Conservation (phyloP, 2,888 invertebrate species). For the Phlogophora meticulosa region DNA sequence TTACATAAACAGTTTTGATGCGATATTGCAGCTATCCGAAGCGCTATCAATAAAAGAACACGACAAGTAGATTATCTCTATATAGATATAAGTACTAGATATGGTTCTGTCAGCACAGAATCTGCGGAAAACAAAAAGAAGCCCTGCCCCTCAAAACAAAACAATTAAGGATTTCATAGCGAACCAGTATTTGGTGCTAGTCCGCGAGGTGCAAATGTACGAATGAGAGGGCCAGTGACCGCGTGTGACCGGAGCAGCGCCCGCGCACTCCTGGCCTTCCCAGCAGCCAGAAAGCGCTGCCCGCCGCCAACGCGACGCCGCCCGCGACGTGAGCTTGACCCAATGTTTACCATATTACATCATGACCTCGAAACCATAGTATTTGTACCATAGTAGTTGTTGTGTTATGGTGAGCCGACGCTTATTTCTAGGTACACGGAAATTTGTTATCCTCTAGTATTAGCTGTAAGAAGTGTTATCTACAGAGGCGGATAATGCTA, state of each 20-base stretch:
- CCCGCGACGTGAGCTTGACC: conserved; percentile 37
- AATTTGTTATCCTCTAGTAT: conserved; percentile 26
- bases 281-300: conserved; percentile 17
- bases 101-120: conserved; percentile 10
- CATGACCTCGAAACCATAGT: conserved; percentile 33
- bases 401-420: neutral
- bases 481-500: conserved; percentile 27
- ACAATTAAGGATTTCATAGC: too few species aligned
- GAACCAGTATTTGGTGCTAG: too few species aligned
- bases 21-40: conserved; percentile 6
- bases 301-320: conserved; percentile 5
- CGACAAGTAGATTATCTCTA: conserved; percentile 25
- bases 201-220: conserved; percentile 31
- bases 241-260: conserved; percentile 54
- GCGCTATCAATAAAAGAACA: conserved; percentile 27
- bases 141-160: too few species aligned
- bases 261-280: conserved; percentile 47
- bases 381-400: too few species aligned
- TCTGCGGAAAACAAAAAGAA: neutral
- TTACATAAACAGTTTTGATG: conserved; percentile 23
- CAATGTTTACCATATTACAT: conserved; percentile 43
- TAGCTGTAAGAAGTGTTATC: conserved; percentile 30
- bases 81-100: conserved; percentile 6
- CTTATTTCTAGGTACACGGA: neutral
- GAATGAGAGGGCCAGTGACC: conserved; percentile 64